phyloP scores from a whole-genome alignment of 2,888 invertebrate species.

The Thymelicus sylvestris region DNA sequence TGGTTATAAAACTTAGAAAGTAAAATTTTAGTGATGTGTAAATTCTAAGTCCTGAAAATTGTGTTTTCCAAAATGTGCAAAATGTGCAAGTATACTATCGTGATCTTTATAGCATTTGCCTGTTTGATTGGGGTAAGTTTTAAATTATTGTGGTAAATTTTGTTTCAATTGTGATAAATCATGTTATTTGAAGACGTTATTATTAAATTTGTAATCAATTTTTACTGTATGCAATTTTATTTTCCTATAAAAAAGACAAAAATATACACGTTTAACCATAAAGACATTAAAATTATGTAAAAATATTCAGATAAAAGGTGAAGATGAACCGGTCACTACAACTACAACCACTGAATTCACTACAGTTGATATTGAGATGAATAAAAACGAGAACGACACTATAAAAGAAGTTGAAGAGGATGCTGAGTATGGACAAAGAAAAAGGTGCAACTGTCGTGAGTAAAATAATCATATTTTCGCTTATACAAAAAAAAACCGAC shows the following conservation, averaged over 20 bases:
- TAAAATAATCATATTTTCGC: slow-evolving; percentile 39
- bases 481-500: neutral
- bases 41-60: neutral
- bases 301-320: slow-evolving; percentile 16
- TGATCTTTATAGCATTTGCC: slow-evolving; percentile 19
- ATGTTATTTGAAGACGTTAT: too few species aligned
- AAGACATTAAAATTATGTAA: too few species aligned
- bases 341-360: neutral
- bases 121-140: slow-evolving; percentile 38
- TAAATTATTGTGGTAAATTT: neutral
- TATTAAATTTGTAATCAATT: too few species aligned
- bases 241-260: too few species aligned
- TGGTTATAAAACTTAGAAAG: slow-evolving; percentile 7
- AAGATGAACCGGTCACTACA: slow-evolving; percentile 11
- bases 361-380: slow-evolving; percentile 39
- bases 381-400: slow-evolving; percentile 19
- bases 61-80: slow-evolving; percentile 36
- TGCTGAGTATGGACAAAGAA: slow-evolving; percentile 50
- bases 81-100: slow-evolving; percentile 37
- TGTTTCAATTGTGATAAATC: neutral
- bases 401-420: slow-evolving; percentile 43
- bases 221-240: too few species aligned
- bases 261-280: too few species aligned
- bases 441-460: slow-evolving; percentile 73
- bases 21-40: neutral